phyloP scores from a whole-genome alignment of 2,797 vertebrate species.

The Chiroxiphia lanceolata region DNA sequence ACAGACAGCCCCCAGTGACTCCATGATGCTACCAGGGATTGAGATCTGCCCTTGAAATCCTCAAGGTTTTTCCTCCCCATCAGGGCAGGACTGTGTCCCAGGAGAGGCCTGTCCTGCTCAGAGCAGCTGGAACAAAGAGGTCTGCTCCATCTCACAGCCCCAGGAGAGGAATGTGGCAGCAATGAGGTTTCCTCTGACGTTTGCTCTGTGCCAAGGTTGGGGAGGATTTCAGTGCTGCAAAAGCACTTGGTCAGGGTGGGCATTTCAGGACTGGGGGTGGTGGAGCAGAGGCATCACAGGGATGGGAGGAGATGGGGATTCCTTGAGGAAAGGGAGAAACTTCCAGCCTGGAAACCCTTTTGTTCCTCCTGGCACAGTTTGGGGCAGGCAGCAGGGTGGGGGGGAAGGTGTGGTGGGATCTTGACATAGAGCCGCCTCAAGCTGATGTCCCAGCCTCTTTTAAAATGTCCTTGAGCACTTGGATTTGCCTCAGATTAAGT shows the following conservation, averaged over 20 bases:
- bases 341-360: constrained; percentile 14
- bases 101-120: not conserved
- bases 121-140: not conserved
- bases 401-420: not conserved
- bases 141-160: not conserved
- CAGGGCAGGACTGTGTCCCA: not conserved
- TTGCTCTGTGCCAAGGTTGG: not conserved
- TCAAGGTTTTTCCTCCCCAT: not conserved
- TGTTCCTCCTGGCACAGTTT: not conserved
- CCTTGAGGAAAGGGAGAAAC: not conserved
- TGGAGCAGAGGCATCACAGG: not conserved
- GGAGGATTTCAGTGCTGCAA: not conserved
- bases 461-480: constrained; percentile 38
- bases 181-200: not conserved
- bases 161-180: accelerated
- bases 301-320: not conserved
- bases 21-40: accelerated
- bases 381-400: not conserved
- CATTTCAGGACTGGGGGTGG: not conserved
- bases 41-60: not conserved
- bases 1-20: not conserved
- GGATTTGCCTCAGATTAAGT: constrained; percentile 44
- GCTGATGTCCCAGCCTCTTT: constrained; percentile 1
- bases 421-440: constrained; percentile 50
- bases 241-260: not conserved